Conservation (phyloP, 1,140 invertebrate genomes). For the Mactra quadrangularis region DNA sequence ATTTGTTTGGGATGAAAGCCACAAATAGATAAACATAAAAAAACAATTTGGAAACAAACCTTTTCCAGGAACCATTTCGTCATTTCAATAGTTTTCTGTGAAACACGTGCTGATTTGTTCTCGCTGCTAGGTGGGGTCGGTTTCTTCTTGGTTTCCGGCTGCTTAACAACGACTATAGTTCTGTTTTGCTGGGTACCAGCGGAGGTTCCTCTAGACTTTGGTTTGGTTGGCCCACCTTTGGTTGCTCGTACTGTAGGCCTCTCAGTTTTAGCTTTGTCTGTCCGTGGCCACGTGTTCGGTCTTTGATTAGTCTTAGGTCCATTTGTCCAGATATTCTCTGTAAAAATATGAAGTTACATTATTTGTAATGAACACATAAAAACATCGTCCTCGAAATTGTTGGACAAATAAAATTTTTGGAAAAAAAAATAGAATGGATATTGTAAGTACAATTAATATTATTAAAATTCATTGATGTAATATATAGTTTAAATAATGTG, state of each 20-base stretch:
- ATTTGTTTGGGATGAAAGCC: no score
- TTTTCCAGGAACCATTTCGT: slow-evolving; percentile 51
- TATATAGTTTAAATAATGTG: no score
- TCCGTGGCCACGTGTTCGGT: slow-evolving; percentile 62
- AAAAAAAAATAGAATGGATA: no score
- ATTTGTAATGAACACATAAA: no score
- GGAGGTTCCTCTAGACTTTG: slow-evolving; percentile 1
- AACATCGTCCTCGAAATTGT: no score
- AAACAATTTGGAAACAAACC: no score
- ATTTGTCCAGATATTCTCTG: slow-evolving; percentile 27
- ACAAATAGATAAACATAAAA: no score
- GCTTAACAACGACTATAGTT: slow-evolving; percentile 13
- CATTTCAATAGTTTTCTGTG: slow-evolving; percentile 14
- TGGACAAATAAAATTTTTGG: no score
- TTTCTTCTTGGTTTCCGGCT: slow-evolving; percentile 3
- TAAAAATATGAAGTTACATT: not conserved
- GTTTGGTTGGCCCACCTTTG: no score
- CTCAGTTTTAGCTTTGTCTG: slow-evolving; percentile 9
- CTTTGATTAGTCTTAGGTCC: slow-evolving; percentile 11
- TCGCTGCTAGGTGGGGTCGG: not conserved
- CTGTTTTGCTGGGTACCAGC: not conserved
- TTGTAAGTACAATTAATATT: no score
- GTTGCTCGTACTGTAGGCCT: not conserved
- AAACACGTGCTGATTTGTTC: not conserved
- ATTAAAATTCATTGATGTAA: no score